Evolutionary conservation across 2,797 vertebrate species (phyloP), one percentile per base, ranked within the genome.

Genomic region (Pangasius krempfi): DNA sequence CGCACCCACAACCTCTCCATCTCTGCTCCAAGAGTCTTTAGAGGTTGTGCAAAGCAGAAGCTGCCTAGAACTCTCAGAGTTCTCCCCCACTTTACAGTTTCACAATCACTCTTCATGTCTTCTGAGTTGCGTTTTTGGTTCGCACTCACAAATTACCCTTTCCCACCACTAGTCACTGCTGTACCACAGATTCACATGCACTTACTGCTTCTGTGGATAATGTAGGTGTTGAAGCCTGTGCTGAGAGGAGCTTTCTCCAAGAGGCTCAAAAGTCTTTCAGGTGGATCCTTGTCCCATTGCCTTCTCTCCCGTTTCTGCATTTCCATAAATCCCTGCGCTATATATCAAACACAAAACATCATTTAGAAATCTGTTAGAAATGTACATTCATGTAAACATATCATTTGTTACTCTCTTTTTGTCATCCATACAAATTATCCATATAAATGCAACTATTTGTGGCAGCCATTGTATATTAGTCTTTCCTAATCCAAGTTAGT

Each of bases 211-310:
- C 92, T 96, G 89, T 94, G 95, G 92, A 99, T 95, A 4, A 97
- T 95, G 89, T 97, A 99, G 4, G 98, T 99, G 91, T 97, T 95
- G 95, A 96, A 98, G 5, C 97, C 97, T 89, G 94, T 92, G 92
- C 91, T 96, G 84, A 98, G 90, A 30, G 94, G 95, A 54, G 96
- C 96, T 1, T 97, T 97, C 92, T 96, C 95, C 90, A 99, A 89
- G 87, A 98, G 91, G 87, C 96, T 94, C 92, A 98, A 92, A 76
- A 99, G 92, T n/a, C 93, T 95, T 91, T 96, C 95, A 2, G 98
- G 96, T 66, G 96, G 92, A 90, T 95, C 94, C 82, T 82, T 96
- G 76, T 94, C 95, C 98, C 98, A 99, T 79, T 90, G 95, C 91
- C 95, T 97, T 85, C 97, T 96, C 86, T 88, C 89, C 66, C 89